A percentile compares a stretch with the other conserved stretches of the same genome.
phyloP scores from a whole-genome alignment of 2,888 invertebrate genomes.

The Drosophila borborema region DNA sequence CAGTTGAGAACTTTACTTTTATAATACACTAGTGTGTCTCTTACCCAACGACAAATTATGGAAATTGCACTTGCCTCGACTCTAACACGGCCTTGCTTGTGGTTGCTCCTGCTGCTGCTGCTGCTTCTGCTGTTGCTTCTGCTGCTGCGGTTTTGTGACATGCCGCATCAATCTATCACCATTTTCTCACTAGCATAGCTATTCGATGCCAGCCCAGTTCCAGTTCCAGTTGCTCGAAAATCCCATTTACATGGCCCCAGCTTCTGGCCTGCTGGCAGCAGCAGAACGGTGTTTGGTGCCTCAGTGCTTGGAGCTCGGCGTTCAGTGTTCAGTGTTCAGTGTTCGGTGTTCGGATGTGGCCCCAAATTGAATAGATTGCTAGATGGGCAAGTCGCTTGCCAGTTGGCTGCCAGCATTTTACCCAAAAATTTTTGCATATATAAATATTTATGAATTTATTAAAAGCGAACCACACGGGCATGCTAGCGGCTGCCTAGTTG shows the following conservation, averaged over 20 bases:
- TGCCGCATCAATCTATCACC: slow-evolving; percentile 80
- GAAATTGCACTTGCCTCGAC: slow-evolving; percentile 63
- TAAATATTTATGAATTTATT: slow-evolving; percentile 87
- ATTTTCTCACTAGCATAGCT: slow-evolving; percentile 53
- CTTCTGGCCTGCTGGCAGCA: slow-evolving; percentile 6
- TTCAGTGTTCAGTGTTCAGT: slow-evolving; percentile 1
- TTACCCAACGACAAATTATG: slow-evolving; percentile 62
- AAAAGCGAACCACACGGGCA: slow-evolving; percentile 72
- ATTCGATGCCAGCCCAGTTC: slow-evolving; percentile 25
- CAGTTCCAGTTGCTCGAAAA: slow-evolving; percentile 15
- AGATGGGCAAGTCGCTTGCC: slow-evolving; percentile 41
- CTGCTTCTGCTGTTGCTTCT: slow-evolving; percentile 14
- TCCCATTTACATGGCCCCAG: slow-evolving; percentile 6
- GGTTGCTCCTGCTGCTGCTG: slow-evolving; percentile 15
- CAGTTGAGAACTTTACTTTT: slow-evolving; percentile 48
- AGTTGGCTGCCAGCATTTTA: slow-evolving; percentile 70
- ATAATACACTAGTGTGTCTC: slow-evolving; percentile 46
- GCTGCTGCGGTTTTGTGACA: slow-evolving; percentile 72
- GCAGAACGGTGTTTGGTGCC: slow-evolving; percentile 21
- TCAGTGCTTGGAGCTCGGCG: slow-evolving; percentile 4
- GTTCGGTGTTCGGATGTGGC: slow-evolving; percentile 29
- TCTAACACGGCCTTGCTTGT: slow-evolving; percentile 19
- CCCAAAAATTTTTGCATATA: slow-evolving; percentile 82
- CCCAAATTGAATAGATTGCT: slow-evolving; percentile 74
- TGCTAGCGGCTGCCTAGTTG: slow-evolving; percentile 61